Conservation (phyloP, 2,797 vertebrate genomes). For the Telmatherina bonti region DNA sequence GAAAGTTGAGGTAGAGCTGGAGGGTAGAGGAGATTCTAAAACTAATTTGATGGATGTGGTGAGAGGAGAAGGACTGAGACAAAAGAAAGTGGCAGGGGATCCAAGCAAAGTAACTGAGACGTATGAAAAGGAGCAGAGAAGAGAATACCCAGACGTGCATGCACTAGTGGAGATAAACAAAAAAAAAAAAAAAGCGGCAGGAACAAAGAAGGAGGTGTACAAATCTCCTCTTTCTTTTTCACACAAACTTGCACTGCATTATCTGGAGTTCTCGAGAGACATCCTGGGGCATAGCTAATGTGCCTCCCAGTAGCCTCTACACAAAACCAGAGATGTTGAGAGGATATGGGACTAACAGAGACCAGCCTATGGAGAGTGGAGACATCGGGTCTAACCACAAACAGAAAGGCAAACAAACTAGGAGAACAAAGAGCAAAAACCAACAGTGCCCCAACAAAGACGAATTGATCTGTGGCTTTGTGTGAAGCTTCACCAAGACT, state of each 20-base stretch:
- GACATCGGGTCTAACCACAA: constrained; percentile 29
- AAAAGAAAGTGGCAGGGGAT: constrained; percentile 53
- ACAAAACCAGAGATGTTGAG: constrained; percentile 54
- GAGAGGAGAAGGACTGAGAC: constrained; percentile 56
- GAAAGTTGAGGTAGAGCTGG: constrained; percentile 10
- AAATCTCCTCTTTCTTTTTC: constrained; percentile 27
- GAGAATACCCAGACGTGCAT: constrained; percentile 38
- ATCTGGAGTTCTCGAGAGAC: constrained; percentile 44
- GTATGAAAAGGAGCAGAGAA: constrained; percentile 49
- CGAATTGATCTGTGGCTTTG: constrained; percentile 53
- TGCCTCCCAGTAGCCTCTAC: constrained; percentile 44
- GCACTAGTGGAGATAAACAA: constrained; percentile 41
- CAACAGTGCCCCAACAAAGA: constrained; percentile 32
- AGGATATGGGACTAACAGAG: constrained; percentile 66
- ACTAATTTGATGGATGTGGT: constrained; percentile 58
- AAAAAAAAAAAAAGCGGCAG: constrained; percentile 6
- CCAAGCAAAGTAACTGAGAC: constrained; percentile 34
- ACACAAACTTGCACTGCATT: constrained; percentile 34
- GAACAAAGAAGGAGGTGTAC: constrained; percentile 39
- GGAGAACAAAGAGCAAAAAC: constrained; percentile 48
- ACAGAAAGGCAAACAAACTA: constrained; percentile 50
- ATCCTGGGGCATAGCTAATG: constrained; percentile 58
- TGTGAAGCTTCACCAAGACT: constrained; percentile 26
- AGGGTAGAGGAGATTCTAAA: constrained; percentile 16
- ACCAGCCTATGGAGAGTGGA: constrained; percentile 35